A percentile compares a stretch with the other conserved stretches of the same genome.
These are phyloP conservation scores for Drosophila saltans DNA, from an alignment of 1,140 invertebrate genomes.

Conservation along the genomic window DNA sequence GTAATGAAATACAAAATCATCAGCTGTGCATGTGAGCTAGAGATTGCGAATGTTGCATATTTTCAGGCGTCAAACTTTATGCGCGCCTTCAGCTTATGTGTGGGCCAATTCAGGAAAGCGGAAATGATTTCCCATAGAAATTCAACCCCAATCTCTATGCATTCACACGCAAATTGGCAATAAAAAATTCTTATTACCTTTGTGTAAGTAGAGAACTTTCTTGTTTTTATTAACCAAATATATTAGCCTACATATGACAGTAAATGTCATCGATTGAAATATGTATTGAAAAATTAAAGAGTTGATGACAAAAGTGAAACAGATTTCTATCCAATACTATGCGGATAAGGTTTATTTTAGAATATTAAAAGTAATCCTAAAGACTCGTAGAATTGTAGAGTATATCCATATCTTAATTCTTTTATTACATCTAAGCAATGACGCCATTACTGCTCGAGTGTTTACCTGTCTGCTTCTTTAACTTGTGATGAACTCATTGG, in stretches of 20 bases:
- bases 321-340: too few relatives aligned
- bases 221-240: constrained; percentile 25
- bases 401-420: constrained; percentile 1
- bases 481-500: constrained; percentile 20
- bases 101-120: not conserved
- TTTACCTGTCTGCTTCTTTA: not conserved
- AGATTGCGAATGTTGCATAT: constrained; percentile 6
- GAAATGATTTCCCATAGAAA: constrained; percentile 28
- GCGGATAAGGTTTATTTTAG: too few relatives aligned
- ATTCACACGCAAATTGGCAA: constrained; percentile 36
- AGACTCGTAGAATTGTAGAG: constrained; percentile 8
- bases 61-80: constrained; percentile 22
- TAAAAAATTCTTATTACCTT: constrained; percentile 30
- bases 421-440: constrained; percentile 20
- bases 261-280: constrained; percentile 5
- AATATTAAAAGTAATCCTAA: not conserved
- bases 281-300: too few relatives aligned
- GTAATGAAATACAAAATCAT: constrained; percentile 3
- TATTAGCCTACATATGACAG: constrained; percentile 21
- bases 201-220: constrained; percentile 21
- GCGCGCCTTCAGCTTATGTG: constrained; percentile 14
- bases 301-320: too few relatives aligned
- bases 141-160: not conserved
- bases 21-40: constrained; percentile 15
- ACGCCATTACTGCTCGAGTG: constrained; percentile 11